These are phyloP conservation scores for Charina bottae DNA, from an alignment of 2,113 vertebrate genomes.

Conservation along the genomic window DNA sequence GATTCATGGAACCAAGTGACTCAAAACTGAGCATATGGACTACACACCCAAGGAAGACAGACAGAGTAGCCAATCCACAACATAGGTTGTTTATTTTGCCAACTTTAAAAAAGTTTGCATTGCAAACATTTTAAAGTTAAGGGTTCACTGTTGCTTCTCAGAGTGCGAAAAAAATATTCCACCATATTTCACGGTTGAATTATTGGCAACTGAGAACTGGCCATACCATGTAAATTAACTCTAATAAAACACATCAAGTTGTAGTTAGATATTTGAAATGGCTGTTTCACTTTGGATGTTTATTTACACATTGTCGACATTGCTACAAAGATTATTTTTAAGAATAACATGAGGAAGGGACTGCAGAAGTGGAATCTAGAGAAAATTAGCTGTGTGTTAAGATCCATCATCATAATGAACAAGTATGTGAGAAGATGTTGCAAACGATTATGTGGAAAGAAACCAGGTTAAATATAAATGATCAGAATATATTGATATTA, in stretches of 20 bases:
- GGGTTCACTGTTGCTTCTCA: conserved; percentile 11
- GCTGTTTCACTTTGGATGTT: conserved; percentile 49
- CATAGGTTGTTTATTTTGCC: not conserved
- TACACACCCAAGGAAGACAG: not conserved
- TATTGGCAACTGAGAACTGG: conserved; percentile 25
- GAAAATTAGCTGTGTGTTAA: conserved; percentile 31
- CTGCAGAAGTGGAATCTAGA: conserved; percentile 1
- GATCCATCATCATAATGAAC: not conserved
- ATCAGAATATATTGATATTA: not conserved
- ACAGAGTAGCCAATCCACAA: not conserved
- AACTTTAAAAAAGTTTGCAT: not conserved
- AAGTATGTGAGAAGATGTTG: not conserved
- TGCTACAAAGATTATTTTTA: conserved; percentile 32
- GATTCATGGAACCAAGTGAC: not conserved
- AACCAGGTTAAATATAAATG: not conserved
- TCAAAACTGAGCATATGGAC: not conserved
- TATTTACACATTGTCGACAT: conserved; percentile 30
- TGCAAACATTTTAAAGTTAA: conserved; percentile 24
- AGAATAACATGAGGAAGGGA: conserved; percentile 37
- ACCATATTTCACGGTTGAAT: conserved; percentile 43
- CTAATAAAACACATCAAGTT: conserved; percentile 40
- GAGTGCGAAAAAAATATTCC: conserved; percentile 34
- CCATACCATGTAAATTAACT: conserved; percentile 42
- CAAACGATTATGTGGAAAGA: not conserved
- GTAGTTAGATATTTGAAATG: conserved; percentile 41